Evolutionary conservation across 2,113 vertebrate genomes (phyloP), one percentile per base, ranked within the genome.

Genomic region (Xyrauchen texanus): DNA sequence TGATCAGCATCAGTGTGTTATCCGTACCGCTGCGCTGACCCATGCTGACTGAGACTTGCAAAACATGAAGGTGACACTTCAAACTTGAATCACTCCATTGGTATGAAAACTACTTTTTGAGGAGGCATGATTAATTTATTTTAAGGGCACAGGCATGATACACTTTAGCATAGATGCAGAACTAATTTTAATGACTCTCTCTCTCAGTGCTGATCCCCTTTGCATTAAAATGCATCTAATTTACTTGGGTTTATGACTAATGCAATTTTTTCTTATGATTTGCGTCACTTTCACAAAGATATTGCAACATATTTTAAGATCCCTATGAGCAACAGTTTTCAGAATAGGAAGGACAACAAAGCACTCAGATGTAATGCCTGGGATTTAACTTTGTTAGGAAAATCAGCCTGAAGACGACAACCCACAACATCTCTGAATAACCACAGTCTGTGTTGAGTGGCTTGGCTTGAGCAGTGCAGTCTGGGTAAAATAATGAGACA

Each of bases 211-310:
- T 78, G 64, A 82, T 75, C 80, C 69, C 73, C 12, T 80, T 80
- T 49, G 49, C 57, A 55, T 75, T 34, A 52, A 15, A n/a, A 53
- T 62, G 47, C 67, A 73, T 78, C 69, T 78, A 73, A 72, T 82
- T 84, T 86, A 57, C 45, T 65, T 46, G 63, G 72, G 70, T 76
- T 82, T 58, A 86, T 73, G 83, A 74, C 74, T 84, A 82, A 81
- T 81, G 75, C 51, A 80, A 81, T 80, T 73, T 81, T 62, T 81
- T 47, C 58, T 63, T 55, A 16, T 5, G 74, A 71, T 78, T 83
- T 11, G 8, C 65, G 55, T 60, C 55, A 65, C 65, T 67, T 69
- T 76, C 34, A 76, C 10, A 61, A 66, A 77, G 72, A 11, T 68
- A 47, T 57, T 52, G 68, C n/a, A 7, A 73, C 73, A 78, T 58